Base-by-base conservation (phyloP, 1,140 invertebrate species). In the Bicyclus anynana region DNA sequence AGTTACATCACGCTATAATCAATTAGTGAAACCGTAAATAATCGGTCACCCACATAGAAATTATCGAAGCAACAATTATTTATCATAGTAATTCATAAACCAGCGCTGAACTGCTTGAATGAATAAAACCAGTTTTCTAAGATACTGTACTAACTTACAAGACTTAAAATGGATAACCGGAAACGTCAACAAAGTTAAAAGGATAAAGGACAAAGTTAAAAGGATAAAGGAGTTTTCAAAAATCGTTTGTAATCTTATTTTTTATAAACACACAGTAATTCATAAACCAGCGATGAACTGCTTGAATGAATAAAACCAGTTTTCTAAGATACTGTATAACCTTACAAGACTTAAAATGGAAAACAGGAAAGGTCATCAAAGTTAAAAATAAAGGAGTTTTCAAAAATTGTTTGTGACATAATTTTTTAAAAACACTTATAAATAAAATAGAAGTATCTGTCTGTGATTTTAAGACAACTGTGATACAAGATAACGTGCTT, bases 1-100 rank as follows among this genome's bases (percentile, higher is more conserved):
- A 52, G 50, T 52, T 52, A 40, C 9, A 52, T 23, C 37, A 40
- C 21, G 20, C 16, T 52, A 16, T 40, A 52, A 52, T 37, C 50
- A 52, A 27, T 40, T 27, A 52, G 13, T 2, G 37, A 42, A 44
- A 44, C 40, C 16, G 18, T 14, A 23, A 52, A 20, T 37, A 52
- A 52, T 52, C 50, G 37, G 35, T 42, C 50, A 42, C 50, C 35
- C 18, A 52, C 18, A 26, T 27, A 33, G 16, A 27, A 29, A 33
- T 33, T 33, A 33, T 33, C 29, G 3, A 12, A 33, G 29, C n/a
- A 33, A 33, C n/a, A 33, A 33, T 44, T 17, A 40, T 17, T 23
- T n/a, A 51, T 20, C 50, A 16, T 17, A 20, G 50, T 52, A 40
- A 27, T 27, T 52, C 13, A 38, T 26, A 38, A 23, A 27, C 0